Base-by-base conservation (phyloP, 2,797 vertebrate genomes). In the Argentina silus region DNA sequence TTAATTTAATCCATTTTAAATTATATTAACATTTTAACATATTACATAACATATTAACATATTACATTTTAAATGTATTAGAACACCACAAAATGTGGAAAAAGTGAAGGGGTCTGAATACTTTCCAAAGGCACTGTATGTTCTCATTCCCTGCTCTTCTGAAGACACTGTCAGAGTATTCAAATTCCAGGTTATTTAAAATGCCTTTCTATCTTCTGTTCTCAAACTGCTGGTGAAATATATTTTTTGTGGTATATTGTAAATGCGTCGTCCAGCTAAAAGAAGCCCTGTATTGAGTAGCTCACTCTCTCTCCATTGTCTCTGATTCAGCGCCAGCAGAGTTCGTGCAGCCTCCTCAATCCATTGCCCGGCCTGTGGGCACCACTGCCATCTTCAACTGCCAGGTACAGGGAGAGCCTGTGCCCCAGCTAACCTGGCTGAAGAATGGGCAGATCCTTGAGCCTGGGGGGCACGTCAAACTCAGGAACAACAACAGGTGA, bases 401-500 rank as follows among this genome's bases (percentile, higher is more conserved):
- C 15, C 93, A 98, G 78, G 97, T 94, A 0, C 96, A 96, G 85
- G 98, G 98, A 0, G 97, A 99, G 60, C 98, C 98, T 0, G 91
- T 95, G 0, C 98, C 98, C 0, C 96, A 97, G 63, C 95, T 99
- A 87, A 98, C 96, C 0, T 99, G 98, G 98, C 86, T 99, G 89
- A 98, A 97, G 92, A 99, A 99, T 0, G 98, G 98, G 6, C 96
- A 96, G 88, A 95, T 98, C 69, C 88, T 99, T 86, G 96, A 97
- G 83, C 95, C 97, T 0, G 94, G 95, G 0, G 95, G 95, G 5
- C 97, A 98, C 10, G 95, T 99, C 83, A 96, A 96, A 85, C 93
- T 99, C 90, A 97, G 95, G 92, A 99, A 99, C 76, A 98, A 98
- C 91, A 99, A 99, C 95, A 99, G 97, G 98, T 97, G 68, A 77